Conservation (phyloP, 2,888 invertebrate species). For the Branchellion lobata region DNA sequence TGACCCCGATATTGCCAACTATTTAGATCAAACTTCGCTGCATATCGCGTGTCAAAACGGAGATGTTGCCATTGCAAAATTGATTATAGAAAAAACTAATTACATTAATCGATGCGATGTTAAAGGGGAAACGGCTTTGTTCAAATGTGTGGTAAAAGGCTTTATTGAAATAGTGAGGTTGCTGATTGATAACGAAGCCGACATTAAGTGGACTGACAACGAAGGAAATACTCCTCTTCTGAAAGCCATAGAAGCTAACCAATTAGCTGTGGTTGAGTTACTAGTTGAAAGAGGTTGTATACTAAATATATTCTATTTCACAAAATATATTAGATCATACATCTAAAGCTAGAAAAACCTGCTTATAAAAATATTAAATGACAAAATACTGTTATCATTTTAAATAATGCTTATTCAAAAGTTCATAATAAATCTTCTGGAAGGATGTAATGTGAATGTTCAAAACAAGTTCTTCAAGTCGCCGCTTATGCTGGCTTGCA, state of each 20-base stretch:
- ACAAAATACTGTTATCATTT: too few species aligned
- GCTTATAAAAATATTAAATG: too few species aligned
- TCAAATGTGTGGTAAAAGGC: slow-evolving; percentile 53
- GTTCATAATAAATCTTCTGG: neutral
- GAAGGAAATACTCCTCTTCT: slow-evolving; percentile 55
- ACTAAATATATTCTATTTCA: neutral
- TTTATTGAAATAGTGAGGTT: slow-evolving; percentile 53
- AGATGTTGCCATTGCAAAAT: slow-evolving; percentile 53
- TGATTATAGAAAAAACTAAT: slow-evolving; percentile 54
- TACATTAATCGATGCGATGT: slow-evolving; percentile 54
- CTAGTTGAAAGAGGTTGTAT: slow-evolving; percentile 53
- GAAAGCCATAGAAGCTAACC: slow-evolving; percentile 54
- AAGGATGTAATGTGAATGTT: slow-evolving; percentile 56
- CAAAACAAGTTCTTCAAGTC: slow-evolving; percentile 55
- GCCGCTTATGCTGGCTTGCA: slow-evolving; percentile 56
- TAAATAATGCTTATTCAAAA: neutral
- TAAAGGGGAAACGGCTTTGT: slow-evolving; percentile 55
- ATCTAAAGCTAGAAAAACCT: too few species aligned
- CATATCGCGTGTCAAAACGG: slow-evolving; percentile 57
- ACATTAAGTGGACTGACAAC: slow-evolving; percentile 54
- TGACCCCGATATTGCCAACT: slow-evolving; percentile 56
- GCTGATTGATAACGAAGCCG: slow-evolving; percentile 54
- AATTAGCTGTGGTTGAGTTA: slow-evolving; percentile 53
- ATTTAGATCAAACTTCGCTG: slow-evolving; percentile 56
- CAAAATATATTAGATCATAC: too few species aligned